Evolutionary conservation across 2,888 invertebrate species (phyloP).

Genomic region (Lasius platythorax): DNA sequence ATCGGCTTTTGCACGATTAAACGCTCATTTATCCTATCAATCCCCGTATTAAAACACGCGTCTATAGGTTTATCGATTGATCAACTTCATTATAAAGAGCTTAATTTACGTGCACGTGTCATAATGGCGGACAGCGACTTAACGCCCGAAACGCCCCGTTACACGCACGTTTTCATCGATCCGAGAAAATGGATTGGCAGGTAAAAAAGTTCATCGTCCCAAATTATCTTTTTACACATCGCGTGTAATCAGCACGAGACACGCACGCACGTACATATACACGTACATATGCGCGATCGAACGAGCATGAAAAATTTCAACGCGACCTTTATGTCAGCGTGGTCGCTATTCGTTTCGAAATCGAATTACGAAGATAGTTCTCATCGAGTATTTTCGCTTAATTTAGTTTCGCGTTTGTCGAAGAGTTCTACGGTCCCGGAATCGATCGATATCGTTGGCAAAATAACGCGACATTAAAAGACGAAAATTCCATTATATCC

Average conservation of each 20-base stretch:
- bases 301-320: conserved; percentile 8
- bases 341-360: conserved; percentile 37
- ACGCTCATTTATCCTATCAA: conserved; percentile 14
- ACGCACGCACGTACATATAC: neutral
- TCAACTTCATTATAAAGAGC: conserved; percentile 6
- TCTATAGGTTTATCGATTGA: conserved; percentile 21
- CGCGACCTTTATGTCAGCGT: conserved; percentile 7
- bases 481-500: conserved; percentile 39
- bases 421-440: neutral
- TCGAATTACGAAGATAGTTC: conserved; percentile 24
- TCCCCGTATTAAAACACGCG: neutral
- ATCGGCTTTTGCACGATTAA: conserved; percentile 15
- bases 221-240: neutral
- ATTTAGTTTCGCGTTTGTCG: conserved; percentile 17
- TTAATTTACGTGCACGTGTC: conserved; percentile 24
- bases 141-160: neutral
- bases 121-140: conserved; percentile 1
- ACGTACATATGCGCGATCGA: neutral
- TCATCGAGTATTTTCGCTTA: conserved; percentile 42
- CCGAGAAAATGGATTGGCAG: conserved; percentile 11
- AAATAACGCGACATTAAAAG: conserved; percentile 42
- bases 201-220: conserved; percentile 26
- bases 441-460: conserved; percentile 19
- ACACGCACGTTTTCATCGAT: conserved; percentile 10
- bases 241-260: conserved; percentile 4